Evolutionary conservation across 2,113 vertebrate genomes (phyloP), one percentile per base, ranked within the genome.

Genomic region (Athene noctua): DNA sequence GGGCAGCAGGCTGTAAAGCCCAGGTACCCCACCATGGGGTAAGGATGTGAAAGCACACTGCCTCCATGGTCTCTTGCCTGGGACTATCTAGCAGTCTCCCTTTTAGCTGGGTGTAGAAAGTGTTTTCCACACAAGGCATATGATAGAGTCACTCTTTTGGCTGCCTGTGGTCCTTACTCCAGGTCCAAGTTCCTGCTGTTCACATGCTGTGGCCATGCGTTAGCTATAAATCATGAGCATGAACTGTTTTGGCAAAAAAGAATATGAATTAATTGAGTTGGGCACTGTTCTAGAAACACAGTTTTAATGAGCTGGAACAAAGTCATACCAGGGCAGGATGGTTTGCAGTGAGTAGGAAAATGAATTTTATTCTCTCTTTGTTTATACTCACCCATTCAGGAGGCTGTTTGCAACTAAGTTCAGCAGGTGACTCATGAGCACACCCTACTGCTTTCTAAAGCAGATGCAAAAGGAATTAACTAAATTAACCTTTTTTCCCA

Each of bases 221-320:
- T 85, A 5, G 44, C 78, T 94, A 18, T 75, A 79, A 80, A 82
- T 71, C 72, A 15, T 4, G 51, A 86, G 52, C 86, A 63, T 46
- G 14, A 84, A 36, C 80, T 72, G 65, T 80, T 74, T 32, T 93
- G 91, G 86, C 86, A 92, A 52, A 73, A 92, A 59, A 36, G 82
- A 38, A 34, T 85, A n/a, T 46, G 92, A 58, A 75, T 91, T 71
- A 67, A 94, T 72, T 68, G 88, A 86, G 67, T 34, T 61, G 88
- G 90, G 88, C 86, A 65, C 72, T 67, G 57, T 22, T 82, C 70
- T 95, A 57, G 83, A 94, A 94, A 90, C 54, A 63, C 38, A 3
- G 86, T 32, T 85, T 67, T 94, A 96, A 91, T 95, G 94, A 92
- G 92, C 90, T 95, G 92, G 83, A 95, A 93, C 90, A 72, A 91